phyloP scores from a whole-genome alignment of 2,797 vertebrate species.

The Coccyzus lansbergi region DNA sequence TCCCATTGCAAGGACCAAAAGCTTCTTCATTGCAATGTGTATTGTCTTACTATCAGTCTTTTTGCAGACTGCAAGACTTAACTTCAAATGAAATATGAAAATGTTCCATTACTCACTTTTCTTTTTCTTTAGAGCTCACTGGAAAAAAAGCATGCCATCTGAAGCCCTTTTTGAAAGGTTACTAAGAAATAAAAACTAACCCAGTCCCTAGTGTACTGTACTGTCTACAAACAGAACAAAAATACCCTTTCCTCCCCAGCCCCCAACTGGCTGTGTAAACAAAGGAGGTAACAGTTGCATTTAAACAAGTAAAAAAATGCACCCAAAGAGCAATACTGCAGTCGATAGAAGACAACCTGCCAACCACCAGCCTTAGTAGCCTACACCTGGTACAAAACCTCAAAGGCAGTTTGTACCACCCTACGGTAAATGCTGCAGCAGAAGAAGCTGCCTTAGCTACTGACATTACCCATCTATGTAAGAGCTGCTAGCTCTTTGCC shows the following conservation, averaged over 20 bases:
- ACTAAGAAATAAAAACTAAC: constrained; percentile 56
- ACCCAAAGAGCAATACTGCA: neutral
- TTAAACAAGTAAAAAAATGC: neutral
- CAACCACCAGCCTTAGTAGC: neutral
- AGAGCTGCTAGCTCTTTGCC: neutral
- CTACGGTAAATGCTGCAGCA: neutral
- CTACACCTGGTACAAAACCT: accelerated
- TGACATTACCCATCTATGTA: accelerated
- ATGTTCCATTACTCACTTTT: constrained; percentile 53
- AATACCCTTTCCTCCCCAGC: constrained; percentile 36
- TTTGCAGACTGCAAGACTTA: neutral
- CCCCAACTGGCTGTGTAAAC: neutral
- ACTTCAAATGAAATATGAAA: constrained; percentile 33
- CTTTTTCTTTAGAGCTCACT: constrained; percentile 28
- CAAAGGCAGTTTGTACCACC: accelerated
- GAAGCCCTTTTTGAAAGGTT: constrained; percentile 36
- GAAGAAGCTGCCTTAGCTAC: neutral
- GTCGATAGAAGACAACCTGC: neutral
- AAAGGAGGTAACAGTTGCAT: neutral
- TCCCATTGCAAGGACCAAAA: neutral
- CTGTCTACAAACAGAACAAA: constrained; percentile 38
- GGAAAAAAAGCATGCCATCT: constrained; percentile 34
- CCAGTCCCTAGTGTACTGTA: constrained; percentile 28
- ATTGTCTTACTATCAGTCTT: neutral
- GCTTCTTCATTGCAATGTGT: neutral